Conservation (phyloP, 2,797 vertebrate genomes). For the Lithobates sylvaticus region DNA sequence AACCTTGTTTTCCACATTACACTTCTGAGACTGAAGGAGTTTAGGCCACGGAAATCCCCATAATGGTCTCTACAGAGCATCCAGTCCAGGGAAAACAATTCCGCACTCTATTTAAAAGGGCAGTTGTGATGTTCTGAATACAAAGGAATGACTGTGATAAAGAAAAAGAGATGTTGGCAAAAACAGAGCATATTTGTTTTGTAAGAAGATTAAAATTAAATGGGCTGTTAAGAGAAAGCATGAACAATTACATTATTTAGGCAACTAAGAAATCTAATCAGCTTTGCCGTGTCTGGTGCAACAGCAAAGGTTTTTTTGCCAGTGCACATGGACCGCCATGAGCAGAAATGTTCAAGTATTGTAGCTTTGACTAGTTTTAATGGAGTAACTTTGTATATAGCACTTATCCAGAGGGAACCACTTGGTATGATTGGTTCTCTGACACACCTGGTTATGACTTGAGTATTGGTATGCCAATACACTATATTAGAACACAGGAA, state of each 20-base stretch:
- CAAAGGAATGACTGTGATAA: slow-evolving; percentile 43
- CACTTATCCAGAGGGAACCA: no score
- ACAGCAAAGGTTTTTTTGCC: not conserved
- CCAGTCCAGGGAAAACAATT: slow-evolving; percentile 33
- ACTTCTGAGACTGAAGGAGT: not conserved
- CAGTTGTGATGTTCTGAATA: slow-evolving; percentile 3
- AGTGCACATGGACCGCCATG: not conserved
- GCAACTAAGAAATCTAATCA: slow-evolving; percentile 31
- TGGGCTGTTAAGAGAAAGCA: not conserved
- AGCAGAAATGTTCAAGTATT: not conserved
- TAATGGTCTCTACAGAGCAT: not conserved
- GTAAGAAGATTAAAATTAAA: slow-evolving; percentile 53
- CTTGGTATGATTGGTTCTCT: no score
- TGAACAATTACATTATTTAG: slow-evolving; percentile 22
- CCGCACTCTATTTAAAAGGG: slow-evolving; percentile 30
- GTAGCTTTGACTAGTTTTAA: not conserved
- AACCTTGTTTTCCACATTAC: slow-evolving; percentile 35
- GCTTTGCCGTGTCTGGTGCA: slow-evolving; percentile 2
- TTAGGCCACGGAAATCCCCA: slow-evolving; percentile 41
- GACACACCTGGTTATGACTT: no score
- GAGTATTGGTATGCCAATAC: no score
- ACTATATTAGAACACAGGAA: no score
- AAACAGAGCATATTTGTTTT: slow-evolving; percentile 42
- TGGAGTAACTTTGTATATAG: no score
- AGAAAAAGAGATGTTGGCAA: not conserved